These are phyloP conservation scores for Chrysolina oricalcia DNA, from an alignment of 2,888 invertebrate species.

Conservation along the genomic window DNA sequence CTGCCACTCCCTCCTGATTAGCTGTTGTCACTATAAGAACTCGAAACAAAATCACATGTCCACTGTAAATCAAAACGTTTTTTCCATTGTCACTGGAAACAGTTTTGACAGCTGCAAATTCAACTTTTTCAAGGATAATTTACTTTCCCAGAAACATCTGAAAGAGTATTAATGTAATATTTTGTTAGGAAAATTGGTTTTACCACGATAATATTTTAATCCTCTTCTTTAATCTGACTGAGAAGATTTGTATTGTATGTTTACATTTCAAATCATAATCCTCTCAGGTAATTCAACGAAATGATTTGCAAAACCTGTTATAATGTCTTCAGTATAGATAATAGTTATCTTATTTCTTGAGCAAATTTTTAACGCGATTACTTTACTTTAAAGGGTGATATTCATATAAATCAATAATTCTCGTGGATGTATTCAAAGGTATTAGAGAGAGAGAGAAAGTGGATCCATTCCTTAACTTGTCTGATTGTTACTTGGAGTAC, in stretches of 20 bases:
- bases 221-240: slow-evolving; percentile 38
- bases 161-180: slow-evolving; percentile 31
- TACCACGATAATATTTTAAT: slow-evolving; percentile 43
- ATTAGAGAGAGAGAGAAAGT: too few species aligned
- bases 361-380: neutral
- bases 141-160: slow-evolving; percentile 41
- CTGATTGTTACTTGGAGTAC: too few species aligned
- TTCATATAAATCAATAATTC: neutral
- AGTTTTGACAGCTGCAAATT: slow-evolving; percentile 32
- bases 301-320: slow-evolving; percentile 14
- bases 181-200: slow-evolving; percentile 51
- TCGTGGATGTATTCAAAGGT: too few species aligned
- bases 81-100: slow-evolving; percentile 6
- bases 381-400: neutral
- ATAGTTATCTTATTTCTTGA: neutral
- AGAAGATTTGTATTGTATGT: slow-evolving; percentile 44
- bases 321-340: neutral
- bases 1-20: neutral
- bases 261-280: slow-evolving; percentile 47
- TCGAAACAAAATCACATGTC: neutral
- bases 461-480: too few species aligned
- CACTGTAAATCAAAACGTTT: slow-evolving; percentile 13
- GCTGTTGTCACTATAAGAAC: neutral
- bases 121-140: slow-evolving; percentile 33
- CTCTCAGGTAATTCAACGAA: slow-evolving; percentile 30